Conservation (phyloP, 2,113 vertebrate genomes). For the Microtus oregoni region DNA sequence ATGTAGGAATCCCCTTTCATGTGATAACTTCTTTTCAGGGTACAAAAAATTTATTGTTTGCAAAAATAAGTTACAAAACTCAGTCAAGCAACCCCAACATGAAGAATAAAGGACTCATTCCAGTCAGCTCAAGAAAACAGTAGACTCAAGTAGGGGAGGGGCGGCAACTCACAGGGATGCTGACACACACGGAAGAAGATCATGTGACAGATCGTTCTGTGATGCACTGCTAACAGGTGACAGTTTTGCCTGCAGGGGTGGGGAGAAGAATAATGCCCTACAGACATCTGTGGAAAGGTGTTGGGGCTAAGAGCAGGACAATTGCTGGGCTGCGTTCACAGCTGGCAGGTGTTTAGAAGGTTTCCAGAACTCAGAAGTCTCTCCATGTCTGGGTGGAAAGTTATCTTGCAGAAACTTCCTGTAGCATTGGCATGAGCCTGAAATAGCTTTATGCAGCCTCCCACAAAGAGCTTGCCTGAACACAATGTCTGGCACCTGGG, state of each 20-base stretch:
- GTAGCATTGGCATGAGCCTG: neutral
- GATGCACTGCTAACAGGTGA: neutral
- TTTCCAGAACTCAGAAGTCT: neutral
- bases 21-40: neutral
- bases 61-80: neutral
- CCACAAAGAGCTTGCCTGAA: constrained; percentile 95
- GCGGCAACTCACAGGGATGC: neutral
- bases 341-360: neutral
- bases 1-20: neutral
- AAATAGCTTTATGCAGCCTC: neutral
- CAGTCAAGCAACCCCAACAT: neutral
- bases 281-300: neutral
- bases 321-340: neutral
- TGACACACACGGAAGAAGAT: neutral
- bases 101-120: neutral
- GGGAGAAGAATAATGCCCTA: too few relatives aligned
- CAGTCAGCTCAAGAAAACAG: neutral
- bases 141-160: neutral
- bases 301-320: neutral
- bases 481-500: constrained; percentile 97
- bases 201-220: neutral
- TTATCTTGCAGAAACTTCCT: neutral
- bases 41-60: neutral
- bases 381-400: neutral
- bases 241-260: neutral